Evolutionary conservation across 2,888 invertebrate genomes (phyloP), one percentile per base, ranked within the genome.

Genomic region (Agriopis leucophaearia): DNA sequence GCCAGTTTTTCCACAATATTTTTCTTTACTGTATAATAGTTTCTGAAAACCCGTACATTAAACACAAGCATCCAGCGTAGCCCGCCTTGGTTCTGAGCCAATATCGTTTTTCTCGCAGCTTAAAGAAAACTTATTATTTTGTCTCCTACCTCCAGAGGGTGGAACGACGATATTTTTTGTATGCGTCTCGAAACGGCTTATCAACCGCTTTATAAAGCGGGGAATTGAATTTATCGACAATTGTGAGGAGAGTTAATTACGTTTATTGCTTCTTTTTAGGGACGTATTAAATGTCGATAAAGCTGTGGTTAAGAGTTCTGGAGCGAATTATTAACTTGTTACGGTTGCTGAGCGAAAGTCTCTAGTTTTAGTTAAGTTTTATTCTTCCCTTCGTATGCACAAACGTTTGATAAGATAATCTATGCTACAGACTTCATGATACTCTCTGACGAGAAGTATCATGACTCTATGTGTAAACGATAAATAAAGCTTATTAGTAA

Each of bases 111-210:
- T 67, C 70, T 54, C 70, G 69, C 64, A 72, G 75, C 75, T 75
- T 75, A 74, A 71, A 74, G 74, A 70, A 75, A 75, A 75, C 75
- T 75, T 72, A 74, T 74, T 75, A 71, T 75, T 72, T 75, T 75
- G 74, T 74, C 75, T 73, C 66, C 71, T 58, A 69, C 66, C 63
- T 72, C 72, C 58, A 69, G 70, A 64, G 71, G 70, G 72, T 64
- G 45, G 66, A 36, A 38, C 52, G 51, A 35, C 66, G 68, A 67
- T 74, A 68, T 73, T 73, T 74, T 72, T 74, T 74, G 70, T 67
- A 47, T 63, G 63, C 73, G 68, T 70, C 58, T 65, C 63, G 59
- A 65, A 67, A 58, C 65, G 70, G 66, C 73, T 74, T 74, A 71
- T 69, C 68, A 68, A 71, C 70, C 55, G 64, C 59, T 73, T 67